These are phyloP conservation scores for Drosophila kepulauana DNA, from an alignment of 1,140 invertebrate species.

Conservation along the genomic window DNA sequence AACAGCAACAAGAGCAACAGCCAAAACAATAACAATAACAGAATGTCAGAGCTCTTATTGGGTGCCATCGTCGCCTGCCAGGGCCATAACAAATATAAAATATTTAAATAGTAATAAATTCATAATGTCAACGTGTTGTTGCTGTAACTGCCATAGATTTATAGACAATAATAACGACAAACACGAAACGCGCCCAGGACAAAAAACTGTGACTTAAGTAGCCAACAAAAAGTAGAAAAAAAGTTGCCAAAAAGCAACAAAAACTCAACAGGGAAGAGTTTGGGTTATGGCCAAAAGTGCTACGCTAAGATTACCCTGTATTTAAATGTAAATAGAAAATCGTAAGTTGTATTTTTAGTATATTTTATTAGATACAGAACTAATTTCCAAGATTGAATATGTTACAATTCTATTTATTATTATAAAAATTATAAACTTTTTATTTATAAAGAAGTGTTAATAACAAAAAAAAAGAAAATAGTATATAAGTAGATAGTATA, in stretches of 20 bases:
- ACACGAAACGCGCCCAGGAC: conserved; percentile 61
- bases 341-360: too few species aligned
- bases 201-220: conserved; percentile 63
- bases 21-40: conserved; percentile 30
- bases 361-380: too few species aligned
- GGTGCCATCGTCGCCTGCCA: conserved; percentile 76
- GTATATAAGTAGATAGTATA: too few species aligned
- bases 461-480: too few species aligned
- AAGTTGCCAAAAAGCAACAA: conserved; percentile 45
- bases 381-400: too few species aligned
- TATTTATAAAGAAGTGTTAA: too few species aligned
- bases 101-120: conserved; percentile 84
- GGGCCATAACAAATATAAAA: conserved; percentile 77
- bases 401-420: too few species aligned
- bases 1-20: conserved; percentile 31
- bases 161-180: conserved; percentile 80
- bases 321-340: not conserved
- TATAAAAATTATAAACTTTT: too few species aligned
- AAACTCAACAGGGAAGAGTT: not conserved
- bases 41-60: conserved; percentile 68
- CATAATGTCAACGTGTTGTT: conserved; percentile 79
- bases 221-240: conserved; percentile 24
- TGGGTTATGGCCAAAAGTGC: not conserved
- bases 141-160: conserved; percentile 67
- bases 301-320: not conserved